These are phyloP conservation scores for Leptinotarsa juncta DNA, from an alignment of 2,888 invertebrate species.

Conservation along the genomic window DNA sequence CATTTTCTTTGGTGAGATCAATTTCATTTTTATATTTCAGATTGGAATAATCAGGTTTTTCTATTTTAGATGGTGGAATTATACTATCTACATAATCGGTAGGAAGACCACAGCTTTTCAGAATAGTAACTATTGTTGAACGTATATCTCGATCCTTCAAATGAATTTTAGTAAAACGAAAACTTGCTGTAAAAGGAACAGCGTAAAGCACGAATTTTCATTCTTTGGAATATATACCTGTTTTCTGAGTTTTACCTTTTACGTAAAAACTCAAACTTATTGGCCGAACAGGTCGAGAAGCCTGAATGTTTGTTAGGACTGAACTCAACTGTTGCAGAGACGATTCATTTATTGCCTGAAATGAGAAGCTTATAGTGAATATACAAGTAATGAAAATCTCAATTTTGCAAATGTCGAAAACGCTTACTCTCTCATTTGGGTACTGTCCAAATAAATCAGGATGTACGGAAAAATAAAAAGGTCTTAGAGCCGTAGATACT, in stretches of 20 bases:
- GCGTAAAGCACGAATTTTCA: constrained; percentile 20
- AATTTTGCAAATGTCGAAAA: constrained; percentile 21
- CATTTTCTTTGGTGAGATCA: constrained; percentile 61
- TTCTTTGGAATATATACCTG: constrained; percentile 49
- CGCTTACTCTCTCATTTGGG: constrained; percentile 84
- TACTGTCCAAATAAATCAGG: constrained; percentile 94
- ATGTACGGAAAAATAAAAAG: constrained; percentile 95
- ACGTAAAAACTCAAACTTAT: constrained; percentile 85
- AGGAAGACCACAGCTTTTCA: constrained; percentile 85
- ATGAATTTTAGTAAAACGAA: constrained; percentile 80
- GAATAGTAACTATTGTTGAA: constrained; percentile 79
- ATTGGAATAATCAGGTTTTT: constrained; percentile 27
- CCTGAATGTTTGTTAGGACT: constrained; percentile 82
- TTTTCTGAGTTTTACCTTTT: constrained; percentile 67
- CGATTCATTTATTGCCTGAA: constrained; percentile 86
- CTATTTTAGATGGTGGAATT: constrained; percentile 57
- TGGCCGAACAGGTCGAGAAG: constrained; percentile 71
- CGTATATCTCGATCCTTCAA: constrained; percentile 77
- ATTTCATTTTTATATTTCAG: constrained; percentile 54
- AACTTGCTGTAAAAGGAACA: constrained; percentile 69
- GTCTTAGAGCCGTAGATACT: constrained; percentile 89
- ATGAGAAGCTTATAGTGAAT: constrained; percentile 17
- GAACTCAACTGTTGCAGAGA: constrained; percentile 90
- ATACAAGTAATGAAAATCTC: no score
- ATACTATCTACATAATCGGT: constrained; percentile 89